phyloP scores from a whole-genome alignment of 1,140 invertebrate species.

The Chelonus insularis region DNA sequence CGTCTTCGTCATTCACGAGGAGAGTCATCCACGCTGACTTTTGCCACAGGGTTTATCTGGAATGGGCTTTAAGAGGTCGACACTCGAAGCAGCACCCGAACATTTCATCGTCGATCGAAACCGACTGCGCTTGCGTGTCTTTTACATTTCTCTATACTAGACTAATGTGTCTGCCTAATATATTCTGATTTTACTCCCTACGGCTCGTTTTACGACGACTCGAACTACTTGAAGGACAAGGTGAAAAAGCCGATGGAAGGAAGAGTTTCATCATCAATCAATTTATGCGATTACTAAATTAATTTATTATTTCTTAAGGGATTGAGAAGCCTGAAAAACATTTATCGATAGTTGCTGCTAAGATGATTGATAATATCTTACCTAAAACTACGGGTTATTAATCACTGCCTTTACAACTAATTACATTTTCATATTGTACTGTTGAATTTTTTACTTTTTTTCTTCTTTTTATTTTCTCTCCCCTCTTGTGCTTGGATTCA shows the following conservation, averaged over 20 bases:
- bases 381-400: no score
- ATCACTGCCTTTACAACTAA: not conserved
- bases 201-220: conserved; percentile 2
- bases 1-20: no score
- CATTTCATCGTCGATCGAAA: conserved; percentile 10
- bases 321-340: no score
- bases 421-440: not conserved
- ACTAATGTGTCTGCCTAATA: not conserved
- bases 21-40: not conserved
- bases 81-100: conserved; percentile 23
- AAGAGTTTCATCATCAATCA: not conserved
- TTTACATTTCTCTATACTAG: not conserved
- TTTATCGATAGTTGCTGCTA: no score
- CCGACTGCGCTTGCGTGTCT: conserved; percentile 16
- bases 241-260: conserved; percentile 5
- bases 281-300: no score
- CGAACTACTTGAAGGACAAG: conserved; percentile 25
- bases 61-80: conserved; percentile 19
- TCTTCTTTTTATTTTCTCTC: not conserved
- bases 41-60: conserved; percentile 5
- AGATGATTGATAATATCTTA: no score
- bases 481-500: no score
- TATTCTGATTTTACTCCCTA: not conserved
- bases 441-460: not conserved
- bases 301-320: no score